Base-by-base conservation (phyloP, 2,113 vertebrate species). In the Coturnix japonica region DNA sequence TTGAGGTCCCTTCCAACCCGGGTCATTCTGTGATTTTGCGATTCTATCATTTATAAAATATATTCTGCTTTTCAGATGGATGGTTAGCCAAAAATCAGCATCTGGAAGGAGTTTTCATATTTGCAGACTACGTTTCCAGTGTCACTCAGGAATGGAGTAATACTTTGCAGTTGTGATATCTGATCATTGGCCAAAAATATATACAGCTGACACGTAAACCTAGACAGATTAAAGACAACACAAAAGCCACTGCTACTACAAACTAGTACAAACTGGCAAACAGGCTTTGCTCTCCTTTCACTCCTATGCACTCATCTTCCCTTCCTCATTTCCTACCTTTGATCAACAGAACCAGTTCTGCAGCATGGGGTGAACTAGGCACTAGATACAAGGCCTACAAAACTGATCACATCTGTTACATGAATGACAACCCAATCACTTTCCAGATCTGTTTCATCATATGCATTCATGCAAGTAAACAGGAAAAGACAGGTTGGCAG, bases 101-200 rank as follows among this genome's bases (percentile, higher is more conserved):
- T 85, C 81, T 94, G 95, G 87, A 94, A 92, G 87, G 71, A 82
- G 67, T 94, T 93, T 86, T 59, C n/a, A 22, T 35, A 5, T 93
- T 89, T 82, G 57, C 57, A 86, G 22, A 93, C 88, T 74, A 66
- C 0, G 2, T 53, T 67, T 91, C 84, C 51, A 53, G 2, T 54
- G 75, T 91, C 56, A 81, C 33, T 87, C 71, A 70, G 89, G 78
- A 94, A 91, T 53, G 67, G 84, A 93, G 93, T 91, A 22, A 47
- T 74, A 87, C 78, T 92, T 91, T 80, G 87, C 11, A 80, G 81
- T 10, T 59, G 44, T 54, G 39, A 80, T 87, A 80, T 1, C 6
- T 15, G 54, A 76, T 51, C 71, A 59, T 59, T 37, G 51, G 59
- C 77, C 83, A 92, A 88, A 79, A 63, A 64, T 28, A 1, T 2